A percentile compares a stretch with the other conserved stretches of the same genome.
Evolutionary conservation across 2,113 vertebrate species (phyloP).

Genomic region (Rhabdornis inornatus): DNA sequence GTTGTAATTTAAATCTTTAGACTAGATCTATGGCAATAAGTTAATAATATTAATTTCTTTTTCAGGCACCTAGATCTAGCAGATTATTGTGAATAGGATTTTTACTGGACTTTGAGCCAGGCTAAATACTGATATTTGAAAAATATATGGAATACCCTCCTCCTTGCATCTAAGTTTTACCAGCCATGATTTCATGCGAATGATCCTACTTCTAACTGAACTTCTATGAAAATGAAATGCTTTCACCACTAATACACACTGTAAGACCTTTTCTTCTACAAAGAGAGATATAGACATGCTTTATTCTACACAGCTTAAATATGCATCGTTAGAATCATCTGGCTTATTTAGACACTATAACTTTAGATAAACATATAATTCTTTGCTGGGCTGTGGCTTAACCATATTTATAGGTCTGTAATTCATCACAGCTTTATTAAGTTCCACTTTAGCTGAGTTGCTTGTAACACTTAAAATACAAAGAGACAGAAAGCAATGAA

Average conservation of each 20-base stretch:
- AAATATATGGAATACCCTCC: not conserved
- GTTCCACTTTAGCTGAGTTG: not conserved
- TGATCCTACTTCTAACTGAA: not conserved
- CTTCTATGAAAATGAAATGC: not conserved
- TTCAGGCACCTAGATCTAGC: not conserved
- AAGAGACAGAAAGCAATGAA: not conserved
- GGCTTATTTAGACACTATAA: not conserved
- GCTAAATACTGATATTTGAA: not conserved
- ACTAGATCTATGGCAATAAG: not conserved
- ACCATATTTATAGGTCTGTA: not conserved
- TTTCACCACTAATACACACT: not conserved
- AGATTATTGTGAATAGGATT: not conserved
- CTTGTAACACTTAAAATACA: not conserved
- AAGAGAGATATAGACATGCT: not conserved
- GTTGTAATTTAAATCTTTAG: conserved; percentile 19
- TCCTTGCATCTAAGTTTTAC: not conserved
- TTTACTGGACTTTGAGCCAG: not conserved
- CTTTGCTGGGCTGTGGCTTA: not conserved
- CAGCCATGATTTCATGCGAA: not conserved
- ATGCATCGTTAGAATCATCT: not conserved
- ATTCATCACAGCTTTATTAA: not conserved
- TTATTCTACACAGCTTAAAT: not conserved
- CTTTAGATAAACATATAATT: not conserved
- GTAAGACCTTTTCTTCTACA: not conserved
- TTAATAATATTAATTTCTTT: not conserved